Base-by-base conservation (phyloP, 2,113 vertebrate genomes). In the Alces alces region DNA sequence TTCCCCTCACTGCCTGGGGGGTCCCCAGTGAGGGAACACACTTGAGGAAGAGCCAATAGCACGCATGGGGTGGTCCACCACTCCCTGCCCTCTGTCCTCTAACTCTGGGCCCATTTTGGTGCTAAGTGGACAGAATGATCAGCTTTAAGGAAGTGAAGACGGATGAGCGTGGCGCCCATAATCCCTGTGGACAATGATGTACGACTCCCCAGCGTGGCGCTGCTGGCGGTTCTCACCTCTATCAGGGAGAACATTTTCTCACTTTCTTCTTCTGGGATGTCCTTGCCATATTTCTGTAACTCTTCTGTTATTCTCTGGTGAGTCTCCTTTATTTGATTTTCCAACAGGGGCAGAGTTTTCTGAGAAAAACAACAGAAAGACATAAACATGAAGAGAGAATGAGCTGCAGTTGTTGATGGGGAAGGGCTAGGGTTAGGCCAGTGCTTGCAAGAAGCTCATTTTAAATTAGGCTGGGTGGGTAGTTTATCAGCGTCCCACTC, bases 271-370 rank as follows among this genome's bases (percentile, higher is more conserved):
- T 12, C 93, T 0, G 98, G 98, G 6, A 89, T 27, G 1, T 95
- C 96, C 23, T 13, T 23, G 0, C 17, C 98, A 1, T 28, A 98
- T 43, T 28, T 98, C 0, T 98, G 97, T 4, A 99, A 60, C 0
- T 98, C 97, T 17, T 98, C 95, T 0, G 87, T 3, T 0, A 97
- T n/a, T 30, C 27, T 94, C 9, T 98, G 87, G 76, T 99, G 96
- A 0, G 2, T 55, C 3, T 84, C 82, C 83, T 92, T 98, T 86
- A 98, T 94, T 86, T 99, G 98, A 1, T 60, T 95, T 87, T 99
- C 97, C 82, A 99, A 30, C 0, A 7, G 0, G 13, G 99, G 99
- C 91, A 99, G 96, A 6, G 93, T 96, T 98, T 98, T 98, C 99
- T 99, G 87, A 61, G 87, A 19, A 16, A 33, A 80, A 91, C 2